Evolutionary conservation across 2,113 vertebrate species (phyloP).

Genomic region (Zapornia atra): DNA sequence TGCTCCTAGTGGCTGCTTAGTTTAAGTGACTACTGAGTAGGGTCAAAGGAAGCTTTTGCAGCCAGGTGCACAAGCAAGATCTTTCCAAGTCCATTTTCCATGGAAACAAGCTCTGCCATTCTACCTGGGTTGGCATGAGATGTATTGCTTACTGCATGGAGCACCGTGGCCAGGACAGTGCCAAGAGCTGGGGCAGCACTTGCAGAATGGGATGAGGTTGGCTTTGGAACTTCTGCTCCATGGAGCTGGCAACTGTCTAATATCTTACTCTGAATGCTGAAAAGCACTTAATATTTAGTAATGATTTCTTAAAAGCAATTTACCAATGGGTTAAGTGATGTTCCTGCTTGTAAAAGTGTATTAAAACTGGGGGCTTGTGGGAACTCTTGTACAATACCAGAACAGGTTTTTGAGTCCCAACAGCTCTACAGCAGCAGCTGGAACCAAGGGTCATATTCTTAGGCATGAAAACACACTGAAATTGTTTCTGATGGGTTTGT

Average conservation of each 20-base stretch:
- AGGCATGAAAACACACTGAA: neutral
- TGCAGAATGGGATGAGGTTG: fast-evolving
- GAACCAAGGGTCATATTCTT: neutral
- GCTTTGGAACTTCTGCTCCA: neutral
- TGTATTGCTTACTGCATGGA: fast-evolving
- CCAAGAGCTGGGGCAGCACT: too few species aligned
- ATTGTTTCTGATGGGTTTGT: neutral
- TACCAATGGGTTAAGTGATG: neutral
- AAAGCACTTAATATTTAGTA: neutral
- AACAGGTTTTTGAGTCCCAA: neutral
- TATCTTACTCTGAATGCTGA: neutral
- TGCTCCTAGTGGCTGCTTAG: neutral
- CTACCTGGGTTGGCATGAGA: neutral
- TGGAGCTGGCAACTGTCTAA: neutral
- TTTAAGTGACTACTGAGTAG: fast-evolving
- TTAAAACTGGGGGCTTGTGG: neutral
- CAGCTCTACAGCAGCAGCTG: neutral
- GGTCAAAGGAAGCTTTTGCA: neutral
- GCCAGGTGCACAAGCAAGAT: neutral
- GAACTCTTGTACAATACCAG: neutral
- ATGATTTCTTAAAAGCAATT: neutral
- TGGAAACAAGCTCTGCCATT: neutral
- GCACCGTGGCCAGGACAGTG: neutral
- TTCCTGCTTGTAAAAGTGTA: neutral
- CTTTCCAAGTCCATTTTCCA: neutral